Conservation (phyloP, 2,888 invertebrate genomes). For the Idaea straminata region DNA sequence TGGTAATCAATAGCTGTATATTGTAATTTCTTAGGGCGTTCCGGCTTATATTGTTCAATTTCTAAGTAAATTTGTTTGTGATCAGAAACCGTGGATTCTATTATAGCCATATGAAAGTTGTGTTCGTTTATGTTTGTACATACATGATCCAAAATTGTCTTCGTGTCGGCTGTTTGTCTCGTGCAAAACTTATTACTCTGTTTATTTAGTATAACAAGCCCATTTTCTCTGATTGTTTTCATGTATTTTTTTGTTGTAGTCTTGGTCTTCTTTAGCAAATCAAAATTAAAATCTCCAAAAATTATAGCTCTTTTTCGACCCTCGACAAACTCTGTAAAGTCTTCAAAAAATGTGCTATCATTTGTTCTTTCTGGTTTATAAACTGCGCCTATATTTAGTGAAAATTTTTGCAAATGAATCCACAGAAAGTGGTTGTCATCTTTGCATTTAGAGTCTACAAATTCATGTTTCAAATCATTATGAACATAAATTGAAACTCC, state of each 20-base stretch:
- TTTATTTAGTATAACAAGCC: conserved; percentile 18
- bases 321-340: neutral
- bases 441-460: conserved; percentile 19
- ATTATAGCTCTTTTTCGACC: neutral
- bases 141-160: conserved; percentile 25
- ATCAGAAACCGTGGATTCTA: conserved; percentile 28
- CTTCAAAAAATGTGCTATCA: neutral
- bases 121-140: conserved; percentile 19
- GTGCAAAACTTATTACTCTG: conserved; percentile 14
- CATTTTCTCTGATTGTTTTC: neutral
- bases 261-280: neutral
- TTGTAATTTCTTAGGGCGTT: neutral
- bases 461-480: conserved; percentile 19
- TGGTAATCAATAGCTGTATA: neutral
- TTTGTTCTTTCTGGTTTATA: conserved; percentile 10
- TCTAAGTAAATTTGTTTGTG: neutral
- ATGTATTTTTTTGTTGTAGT: neutral
- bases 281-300: neutral
- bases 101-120: conserved; percentile 11
- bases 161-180: conserved; percentile 16
- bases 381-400: conserved; percentile 8
- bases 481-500: conserved; percentile 31
- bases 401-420: conserved; percentile 15
- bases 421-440: conserved; percentile 30
- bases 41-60: neutral